phyloP scores from a whole-genome alignment of 1,140 invertebrate species.

The Eurosta solidaginis region DNA sequence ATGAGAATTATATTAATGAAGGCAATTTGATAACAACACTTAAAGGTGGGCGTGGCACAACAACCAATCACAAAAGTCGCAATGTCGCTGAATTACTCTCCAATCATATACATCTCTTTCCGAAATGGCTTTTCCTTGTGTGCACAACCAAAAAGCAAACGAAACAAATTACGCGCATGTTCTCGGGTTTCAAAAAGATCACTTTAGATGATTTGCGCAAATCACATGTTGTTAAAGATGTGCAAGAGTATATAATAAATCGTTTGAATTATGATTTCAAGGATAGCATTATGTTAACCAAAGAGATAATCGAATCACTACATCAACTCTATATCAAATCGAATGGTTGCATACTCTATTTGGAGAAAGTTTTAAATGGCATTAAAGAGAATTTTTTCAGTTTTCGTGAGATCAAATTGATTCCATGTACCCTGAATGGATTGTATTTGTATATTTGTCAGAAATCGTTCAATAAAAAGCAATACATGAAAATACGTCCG shows the following conservation, averaged over 20 bases:
- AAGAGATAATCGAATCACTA: constrained; percentile 89
- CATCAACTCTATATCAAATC: constrained; percentile 96
- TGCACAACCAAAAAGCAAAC: constrained; percentile 87
- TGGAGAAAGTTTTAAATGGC: constrained; percentile 91
- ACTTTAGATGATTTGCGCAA: constrained; percentile 88
- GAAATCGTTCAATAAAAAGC: constrained; percentile 84
- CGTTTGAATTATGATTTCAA: constrained; percentile 79
- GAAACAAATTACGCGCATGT: constrained; percentile 86
- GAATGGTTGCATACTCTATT: constrained; percentile 92
- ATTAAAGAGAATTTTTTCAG: constrained; percentile 92
- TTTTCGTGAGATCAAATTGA: constrained; percentile 80
- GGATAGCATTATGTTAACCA: constrained; percentile 58
- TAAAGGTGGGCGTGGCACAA: constrained; percentile 47
- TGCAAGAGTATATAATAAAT: constrained; percentile 93
- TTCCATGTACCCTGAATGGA: constrained; percentile 93
- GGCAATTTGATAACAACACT: constrained; percentile 56
- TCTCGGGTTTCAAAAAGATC: constrained; percentile 93
- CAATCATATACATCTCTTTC: constrained; percentile 89
- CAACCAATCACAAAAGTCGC: constrained; percentile 63
- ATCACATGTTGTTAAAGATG: constrained; percentile 85
- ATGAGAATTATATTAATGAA: constrained; percentile 70
- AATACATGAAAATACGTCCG: constrained; percentile 80
- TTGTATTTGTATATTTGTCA: constrained; percentile 95
- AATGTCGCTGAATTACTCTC: constrained; percentile 86
- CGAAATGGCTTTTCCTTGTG: constrained; percentile 89